Evolutionary conservation across 2,113 vertebrate species (phyloP).

Genomic region (Zapus hudsonius): DNA sequence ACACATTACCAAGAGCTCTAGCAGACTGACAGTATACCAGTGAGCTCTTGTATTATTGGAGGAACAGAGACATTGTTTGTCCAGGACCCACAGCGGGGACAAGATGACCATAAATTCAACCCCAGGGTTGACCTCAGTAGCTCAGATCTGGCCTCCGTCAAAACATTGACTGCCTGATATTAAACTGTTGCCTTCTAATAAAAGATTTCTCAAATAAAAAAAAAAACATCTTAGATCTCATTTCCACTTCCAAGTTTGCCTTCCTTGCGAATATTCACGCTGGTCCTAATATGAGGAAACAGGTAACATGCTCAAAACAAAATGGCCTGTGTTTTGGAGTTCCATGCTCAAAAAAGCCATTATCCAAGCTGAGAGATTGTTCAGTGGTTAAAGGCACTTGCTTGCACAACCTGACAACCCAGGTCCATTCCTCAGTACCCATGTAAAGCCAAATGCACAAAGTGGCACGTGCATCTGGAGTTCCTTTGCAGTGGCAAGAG

Average conservation of each 20-base stretch:
- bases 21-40: background rate
- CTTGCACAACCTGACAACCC: background rate
- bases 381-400: background rate
- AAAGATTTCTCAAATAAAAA: too few species aligned
- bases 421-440: background rate
- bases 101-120: background rate
- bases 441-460: background rate
- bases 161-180: too few species aligned
- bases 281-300: background rate
- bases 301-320: background rate
- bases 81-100: background rate
- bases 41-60: background rate
- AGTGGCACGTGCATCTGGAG: too few species aligned
- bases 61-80: background rate
- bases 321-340: background rate
- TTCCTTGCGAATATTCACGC: background rate
- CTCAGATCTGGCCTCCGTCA: background rate
- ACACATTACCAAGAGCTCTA: background rate
- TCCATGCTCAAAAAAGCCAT: too few species aligned
- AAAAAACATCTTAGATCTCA: background rate
- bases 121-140: fast-evolving
- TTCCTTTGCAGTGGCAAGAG: too few species aligned
- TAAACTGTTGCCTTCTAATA: too few species aligned
- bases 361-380: background rate
- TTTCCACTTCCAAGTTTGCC: background rate